These are phyloP conservation scores for Plectrocnemia conspersa DNA, from an alignment of 1,140 invertebrate genomes.

Conservation along the genomic window DNA sequence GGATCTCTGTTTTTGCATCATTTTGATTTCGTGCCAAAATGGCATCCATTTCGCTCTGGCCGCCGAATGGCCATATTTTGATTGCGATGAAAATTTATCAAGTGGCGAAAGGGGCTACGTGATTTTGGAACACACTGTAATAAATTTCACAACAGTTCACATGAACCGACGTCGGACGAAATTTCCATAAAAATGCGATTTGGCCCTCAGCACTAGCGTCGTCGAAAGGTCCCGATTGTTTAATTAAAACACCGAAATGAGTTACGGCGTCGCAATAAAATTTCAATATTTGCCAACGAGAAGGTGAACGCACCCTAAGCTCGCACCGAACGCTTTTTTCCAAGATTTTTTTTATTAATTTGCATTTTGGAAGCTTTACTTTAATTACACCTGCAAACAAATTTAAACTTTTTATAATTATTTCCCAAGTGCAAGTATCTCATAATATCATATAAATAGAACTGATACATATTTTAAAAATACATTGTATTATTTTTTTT, in stretches of 20 bases:
- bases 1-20: too few relatives aligned
- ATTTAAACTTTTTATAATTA: too few relatives aligned
- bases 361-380: too few relatives aligned
- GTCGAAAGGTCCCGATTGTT: slow-evolving; percentile 18
- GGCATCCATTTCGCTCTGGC: neutral
- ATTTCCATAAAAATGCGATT: slow-evolving; percentile 25
- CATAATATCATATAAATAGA: too few relatives aligned
- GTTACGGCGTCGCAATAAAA: slow-evolving; percentile 5
- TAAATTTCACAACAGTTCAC: neutral
- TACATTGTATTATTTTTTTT: too few relatives aligned
- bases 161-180: slow-evolving; percentile 5
- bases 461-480: too few relatives aligned
- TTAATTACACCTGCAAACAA: too few relatives aligned
- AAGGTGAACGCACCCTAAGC: too few relatives aligned
- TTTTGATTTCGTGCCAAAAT: slow-evolving; percentile 3
- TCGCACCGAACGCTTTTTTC: too few relatives aligned
- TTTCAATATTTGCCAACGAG: too few relatives aligned
- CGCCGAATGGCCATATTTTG: slow-evolving; percentile 1
- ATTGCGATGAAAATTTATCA: slow-evolving; percentile 1
- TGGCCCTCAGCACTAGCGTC: slow-evolving; percentile 9
- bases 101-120: neutral
- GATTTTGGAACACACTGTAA: slow-evolving; percentile 1
- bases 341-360: too few relatives aligned
- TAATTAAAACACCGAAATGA: slow-evolving; percentile 20
- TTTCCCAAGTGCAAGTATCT: too few relatives aligned